A percentile compares a stretch with the other conserved stretches of the same genome.
Conservation (phyloP, 2,888 invertebrate species). For the Catocala fraxini region DNA sequence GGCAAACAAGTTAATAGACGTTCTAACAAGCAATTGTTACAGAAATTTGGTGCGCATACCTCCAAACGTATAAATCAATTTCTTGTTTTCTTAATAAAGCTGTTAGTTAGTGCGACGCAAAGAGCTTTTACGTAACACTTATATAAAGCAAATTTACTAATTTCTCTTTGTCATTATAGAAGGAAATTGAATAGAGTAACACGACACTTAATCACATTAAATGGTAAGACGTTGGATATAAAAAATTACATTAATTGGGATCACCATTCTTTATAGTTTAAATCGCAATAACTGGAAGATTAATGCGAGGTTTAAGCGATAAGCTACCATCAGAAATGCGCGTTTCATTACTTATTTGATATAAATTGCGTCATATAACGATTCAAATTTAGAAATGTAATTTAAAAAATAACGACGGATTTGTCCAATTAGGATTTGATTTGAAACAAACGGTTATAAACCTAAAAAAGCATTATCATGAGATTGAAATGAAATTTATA, state of each 20-base stretch:
- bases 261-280: slow-evolving; percentile 3
- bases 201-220: slow-evolving; percentile 2
- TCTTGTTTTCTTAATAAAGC: slow-evolving; percentile 37
- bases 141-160: slow-evolving; percentile 14
- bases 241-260: slow-evolving; percentile 2
- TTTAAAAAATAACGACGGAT: slow-evolving; percentile 12
- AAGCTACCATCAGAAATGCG: background rate
- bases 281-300: slow-evolving; percentile 5
- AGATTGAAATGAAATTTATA: slow-evolving; percentile 9
- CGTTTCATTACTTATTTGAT: slow-evolving; percentile 5
- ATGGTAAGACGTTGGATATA: slow-evolving; percentile 1
- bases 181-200: slow-evolving; percentile 11
- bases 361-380: slow-evolving; percentile 14
- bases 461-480: slow-evolving; percentile 1
- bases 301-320: slow-evolving; percentile 9
- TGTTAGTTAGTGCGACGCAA: slow-evolving; percentile 11
- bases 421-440: slow-evolving; percentile 7
- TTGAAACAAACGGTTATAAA: slow-evolving; percentile 3
- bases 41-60: slow-evolving; percentile 6
- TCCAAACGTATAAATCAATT: slow-evolving; percentile 32
- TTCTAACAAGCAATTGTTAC: slow-evolving; percentile 29
- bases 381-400: slow-evolving; percentile 15
- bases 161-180: slow-evolving; percentile 8
- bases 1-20: slow-evolving; percentile 20
- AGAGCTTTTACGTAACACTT: slow-evolving; percentile 22